A percentile compares a stretch with the other conserved stretches of the same genome.
Conservation (phyloP, 1,140 invertebrate species). For the Gonioctena quinquepunctata region DNA sequence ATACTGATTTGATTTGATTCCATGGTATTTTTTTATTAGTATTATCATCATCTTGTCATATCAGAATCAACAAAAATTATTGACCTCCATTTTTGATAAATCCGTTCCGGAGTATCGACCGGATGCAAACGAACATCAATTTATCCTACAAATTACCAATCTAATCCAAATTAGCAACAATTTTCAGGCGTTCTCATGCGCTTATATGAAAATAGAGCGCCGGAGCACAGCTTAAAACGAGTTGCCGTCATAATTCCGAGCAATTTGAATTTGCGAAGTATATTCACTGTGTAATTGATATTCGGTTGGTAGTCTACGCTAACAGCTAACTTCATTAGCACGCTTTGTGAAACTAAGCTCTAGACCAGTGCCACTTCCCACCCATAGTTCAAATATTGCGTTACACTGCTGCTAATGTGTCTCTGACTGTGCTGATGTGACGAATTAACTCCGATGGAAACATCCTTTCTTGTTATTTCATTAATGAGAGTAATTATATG, state of each 20-base stretch:
- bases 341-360: constrained; percentile 11
- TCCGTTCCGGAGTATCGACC: too few species aligned
- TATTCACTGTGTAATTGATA: constrained; percentile 18
- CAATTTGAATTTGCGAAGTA: constrained; percentile 9
- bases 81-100: too few species aligned
- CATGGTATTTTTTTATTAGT: too few species aligned
- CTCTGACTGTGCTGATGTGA: neutral
- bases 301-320: neutral
- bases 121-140: too few species aligned
- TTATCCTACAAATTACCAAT: neutral
- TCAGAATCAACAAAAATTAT: too few species aligned
- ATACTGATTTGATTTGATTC: too few species aligned
- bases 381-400: constrained; percentile 5
- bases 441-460: neutral
- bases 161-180: neutral
- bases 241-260: neutral
- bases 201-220: neutral
- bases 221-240: neutral
- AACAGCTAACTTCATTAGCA: neutral
- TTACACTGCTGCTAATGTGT: neutral
- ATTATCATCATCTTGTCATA: too few species aligned
- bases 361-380: neutral
- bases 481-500: too few species aligned
- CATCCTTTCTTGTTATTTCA: neutral
- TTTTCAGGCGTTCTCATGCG: neutral